phyloP scores from a whole-genome alignment of 1,140 invertebrate genomes.

The Leptopilina clavipes region DNA sequence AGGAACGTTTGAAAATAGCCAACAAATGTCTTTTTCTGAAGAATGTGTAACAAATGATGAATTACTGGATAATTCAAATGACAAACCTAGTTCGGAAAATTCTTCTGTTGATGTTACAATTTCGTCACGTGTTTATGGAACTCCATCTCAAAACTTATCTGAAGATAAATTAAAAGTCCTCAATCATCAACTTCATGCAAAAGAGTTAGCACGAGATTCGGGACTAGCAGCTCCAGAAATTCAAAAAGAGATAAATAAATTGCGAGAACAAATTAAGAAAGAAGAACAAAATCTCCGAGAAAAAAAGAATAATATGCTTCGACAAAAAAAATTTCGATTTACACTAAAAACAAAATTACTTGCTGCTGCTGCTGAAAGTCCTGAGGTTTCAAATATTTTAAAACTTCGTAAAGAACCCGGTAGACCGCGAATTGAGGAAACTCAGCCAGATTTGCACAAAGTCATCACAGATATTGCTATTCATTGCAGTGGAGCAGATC shows the following conservation, averaged over 20 bases:
- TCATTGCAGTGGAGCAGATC: neutral
- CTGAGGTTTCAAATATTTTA: neutral
- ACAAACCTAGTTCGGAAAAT: neutral
- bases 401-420: neutral
- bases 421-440: neutral
- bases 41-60: neutral
- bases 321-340: conserved; percentile 5
- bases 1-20: neutral
- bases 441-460: neutral
- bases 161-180: neutral
- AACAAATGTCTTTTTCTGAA: neutral
- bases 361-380: neutral
- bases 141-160: neutral
- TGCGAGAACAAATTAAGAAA: neutral
- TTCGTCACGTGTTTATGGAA: neutral
- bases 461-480: neutral
- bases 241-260: neutral
- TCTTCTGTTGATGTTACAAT: neutral
- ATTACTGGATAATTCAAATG: neutral
- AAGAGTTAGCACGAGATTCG: neutral
- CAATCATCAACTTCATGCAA: neutral
- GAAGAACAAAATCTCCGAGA: neutral
- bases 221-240: neutral
- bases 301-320: neutral
- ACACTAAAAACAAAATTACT: neutral